Evolutionary conservation across 1,140 invertebrate genomes (phyloP), one percentile per base, ranked within the genome.

Genomic region (Lasaia peninsularis): DNA sequence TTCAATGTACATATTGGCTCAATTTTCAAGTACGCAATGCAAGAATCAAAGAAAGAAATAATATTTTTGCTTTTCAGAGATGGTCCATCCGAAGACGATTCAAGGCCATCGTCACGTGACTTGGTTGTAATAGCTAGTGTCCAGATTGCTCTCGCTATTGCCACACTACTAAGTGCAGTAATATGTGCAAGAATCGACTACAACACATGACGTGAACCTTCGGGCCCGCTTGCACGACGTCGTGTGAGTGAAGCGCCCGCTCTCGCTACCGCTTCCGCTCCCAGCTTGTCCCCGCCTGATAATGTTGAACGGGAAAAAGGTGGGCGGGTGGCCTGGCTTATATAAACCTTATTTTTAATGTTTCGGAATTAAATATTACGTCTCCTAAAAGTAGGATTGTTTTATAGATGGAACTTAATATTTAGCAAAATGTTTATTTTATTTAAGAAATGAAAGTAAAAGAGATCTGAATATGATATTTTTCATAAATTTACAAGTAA

Each of bases 61-160:
- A 21, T 24, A 34, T 56, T 31, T 2, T 69, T 71, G n/a, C 63
- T n/a, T n/a, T n/a, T n/a, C 24, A 78, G 76, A 21, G 71, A 76
- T 21, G 69, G 65, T 0, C 63, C 63, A 9, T 11, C n/a, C 3
- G 78, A 77, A 52, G 79, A 86, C 37, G 80, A 86, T 40, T 71
- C 72, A 5, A 60, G 53, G 28, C 76, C 82, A 11, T 82, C 85
- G 6, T 78, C 80, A 5, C 77, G 85, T n/a, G 85, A 88, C 53
- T 53, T 88, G 21, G 67, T 85, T 0, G 79, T 88, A 7, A 86
- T 88, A 40, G 85, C 83, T 5, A 75, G 73, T 44, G 76, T 88
- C 5, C 85, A 88, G 69, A 86, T 85, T 55, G 69, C 70, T 8
- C 63, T 88, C 0, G 80, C 83, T 1, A 63, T 59, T 11, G 70